Evolutionary conservation across 1,140 invertebrate species (phyloP).

Genomic region (Antheraea pernyi): DNA sequence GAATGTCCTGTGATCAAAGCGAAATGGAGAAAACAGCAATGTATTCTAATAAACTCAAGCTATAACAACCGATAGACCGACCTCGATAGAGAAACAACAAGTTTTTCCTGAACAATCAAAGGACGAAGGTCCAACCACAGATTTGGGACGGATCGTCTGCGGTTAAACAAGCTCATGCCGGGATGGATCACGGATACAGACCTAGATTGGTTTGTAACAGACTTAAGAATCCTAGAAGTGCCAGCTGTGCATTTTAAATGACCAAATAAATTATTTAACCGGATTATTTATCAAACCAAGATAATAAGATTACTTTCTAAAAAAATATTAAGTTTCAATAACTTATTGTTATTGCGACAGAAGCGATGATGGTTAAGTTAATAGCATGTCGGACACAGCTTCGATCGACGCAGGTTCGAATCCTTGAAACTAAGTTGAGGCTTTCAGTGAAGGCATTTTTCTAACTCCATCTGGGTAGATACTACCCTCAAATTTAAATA

Average conservation of each 20-base stretch:
- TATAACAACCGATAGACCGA: not conserved
- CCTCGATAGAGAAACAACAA: not conserved
- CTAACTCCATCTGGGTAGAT: too few species aligned
- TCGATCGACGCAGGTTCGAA: too few species aligned
- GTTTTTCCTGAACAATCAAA: conserved; percentile 3
- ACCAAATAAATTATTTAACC: too few species aligned
- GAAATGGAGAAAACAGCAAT: not conserved
- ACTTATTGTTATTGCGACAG: too few species aligned
- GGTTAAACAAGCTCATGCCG: conserved; percentile 3
- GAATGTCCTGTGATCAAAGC: not conserved
- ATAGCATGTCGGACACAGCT: too few species aligned
- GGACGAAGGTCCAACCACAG: conserved; percentile 1
- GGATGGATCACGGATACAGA: conserved; percentile 3
- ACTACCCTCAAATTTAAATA: too few species aligned
- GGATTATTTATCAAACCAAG: too few species aligned
- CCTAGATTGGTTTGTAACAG: not conserved
- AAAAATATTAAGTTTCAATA: too few species aligned
- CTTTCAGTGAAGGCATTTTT: too few species aligned
- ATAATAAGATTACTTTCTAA: too few species aligned
- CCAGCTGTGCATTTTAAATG: not conserved
- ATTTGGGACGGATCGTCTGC: conserved; percentile 3
- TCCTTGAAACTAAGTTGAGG: too few species aligned
- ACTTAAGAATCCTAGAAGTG: not conserved
- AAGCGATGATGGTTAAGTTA: too few species aligned
- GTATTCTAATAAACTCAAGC: not conserved